Evolutionary conservation across 1,140 invertebrate species (phyloP), one percentile per base, ranked within the genome.

Genomic region (Colletes gigas): DNA sequence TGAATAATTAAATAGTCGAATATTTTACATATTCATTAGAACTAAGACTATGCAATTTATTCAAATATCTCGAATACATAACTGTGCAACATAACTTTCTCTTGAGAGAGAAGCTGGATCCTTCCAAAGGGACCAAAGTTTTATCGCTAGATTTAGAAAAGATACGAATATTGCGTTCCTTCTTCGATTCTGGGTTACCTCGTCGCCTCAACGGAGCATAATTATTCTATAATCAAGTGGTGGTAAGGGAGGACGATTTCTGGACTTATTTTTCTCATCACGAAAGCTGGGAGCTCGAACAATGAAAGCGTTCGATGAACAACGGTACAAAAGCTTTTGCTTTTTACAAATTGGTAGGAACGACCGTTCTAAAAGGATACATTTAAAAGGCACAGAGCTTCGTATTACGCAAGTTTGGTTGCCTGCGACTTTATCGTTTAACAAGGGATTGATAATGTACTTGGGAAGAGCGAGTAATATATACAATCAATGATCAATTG

Each of bases 231-330:
- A 15, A 65, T 59, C 14, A 12, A 67, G 50, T 52, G 39, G 30
- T 30, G 30, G 30, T 30, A 30, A 30, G 30, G 30, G 30, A 14
- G 8, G n/a, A 21, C 19, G 30, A 41, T 17, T 21, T 67, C 8
- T 21, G 4, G 9, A 63, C 17, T 7, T 17, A 52, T 54, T 30
- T 15, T 50, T 76, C 19, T 73, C 72, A 85, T 62, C 68, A 62
- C 72, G 68, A 71, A 85, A 85, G 83, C 83, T 69, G 55, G 69
- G 81, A 85, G 81, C 83, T 84, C 78, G 67, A 73, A 54, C 59
- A 84, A 84, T 55, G 59, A 83, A 83, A 83, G 76, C 66, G 72
- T 77, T 60, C 77, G 68, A 78, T 30, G 59, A 78, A 78, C 60
- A 78, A 55, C 60, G 39, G 30, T 63, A 78, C 50, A 63, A 21